phyloP scores from a whole-genome alignment of 2,888 invertebrate species.

The Dromius quadrimaculatus region DNA sequence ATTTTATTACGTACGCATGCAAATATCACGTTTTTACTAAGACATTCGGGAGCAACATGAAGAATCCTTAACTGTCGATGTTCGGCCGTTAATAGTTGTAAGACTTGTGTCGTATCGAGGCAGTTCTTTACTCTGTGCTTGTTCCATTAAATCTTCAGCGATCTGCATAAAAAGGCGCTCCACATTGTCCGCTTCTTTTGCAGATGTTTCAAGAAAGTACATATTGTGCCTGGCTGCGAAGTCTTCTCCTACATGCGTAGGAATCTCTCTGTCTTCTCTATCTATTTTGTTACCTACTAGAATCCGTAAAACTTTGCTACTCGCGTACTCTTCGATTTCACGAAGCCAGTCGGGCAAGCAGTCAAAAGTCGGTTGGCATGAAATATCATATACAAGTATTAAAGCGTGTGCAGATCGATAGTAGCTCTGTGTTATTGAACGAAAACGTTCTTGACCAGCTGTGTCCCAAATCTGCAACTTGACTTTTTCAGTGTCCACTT shows the following conservation, averaged over 20 bases:
- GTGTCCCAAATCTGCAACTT: conserved; percentile 99
- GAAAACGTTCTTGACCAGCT: conserved; percentile 95
- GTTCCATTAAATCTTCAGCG: conserved; percentile 92
- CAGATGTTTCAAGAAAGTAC: conserved; percentile 98
- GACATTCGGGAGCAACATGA: conserved; percentile 69
- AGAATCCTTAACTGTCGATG: conserved; percentile 76
- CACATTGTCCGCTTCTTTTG: conserved; percentile 97
- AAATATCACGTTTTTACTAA: conserved; percentile 59
- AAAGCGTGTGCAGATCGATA: conserved; percentile 97
- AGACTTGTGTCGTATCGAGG: conserved; percentile 80
- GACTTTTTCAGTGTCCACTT: conserved; percentile 95
- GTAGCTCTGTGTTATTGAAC: conserved; percentile 98
- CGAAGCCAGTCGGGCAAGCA: conserved; percentile 96
- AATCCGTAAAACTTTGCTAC: conserved; percentile 92
- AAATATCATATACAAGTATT: conserved; percentile 96
- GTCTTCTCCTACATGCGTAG: conserved; percentile 93
- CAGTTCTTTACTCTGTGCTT: conserved; percentile 87
- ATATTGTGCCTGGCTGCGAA: conserved; percentile 96
- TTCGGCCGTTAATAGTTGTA: conserved; percentile 79
- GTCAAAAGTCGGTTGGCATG: conserved; percentile 97
- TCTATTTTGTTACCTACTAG: conserved; percentile 98
- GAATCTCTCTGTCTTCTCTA: conserved; percentile 95
- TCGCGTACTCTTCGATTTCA: conserved; percentile 98
- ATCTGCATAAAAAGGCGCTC: conserved; percentile 97
- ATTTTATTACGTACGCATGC: conserved; percentile 11